Evolutionary conservation across 1,140 invertebrate species (phyloP).

Genomic region (Drosophila biarmipes): DNA sequence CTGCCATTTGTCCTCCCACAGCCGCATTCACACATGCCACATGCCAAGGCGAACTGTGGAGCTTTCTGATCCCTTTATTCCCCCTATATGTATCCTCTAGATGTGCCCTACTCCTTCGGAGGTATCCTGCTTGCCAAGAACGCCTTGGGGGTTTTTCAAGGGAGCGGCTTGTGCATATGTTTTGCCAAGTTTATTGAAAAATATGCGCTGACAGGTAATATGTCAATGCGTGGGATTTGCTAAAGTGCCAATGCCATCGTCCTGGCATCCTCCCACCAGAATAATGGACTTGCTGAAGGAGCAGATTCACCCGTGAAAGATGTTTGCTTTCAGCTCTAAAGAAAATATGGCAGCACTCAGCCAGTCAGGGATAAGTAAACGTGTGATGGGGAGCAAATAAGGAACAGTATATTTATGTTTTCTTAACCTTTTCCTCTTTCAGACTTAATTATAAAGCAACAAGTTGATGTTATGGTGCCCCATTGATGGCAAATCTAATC

Average conservation of each 20-base stretch:
- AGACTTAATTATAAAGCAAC: no score
- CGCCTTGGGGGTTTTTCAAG: conserved; percentile 13
- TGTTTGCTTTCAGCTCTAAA: conserved; percentile 50
- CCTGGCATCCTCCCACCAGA: conserved; percentile 13
- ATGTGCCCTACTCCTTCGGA: not conserved
- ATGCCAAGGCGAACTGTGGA: conserved; percentile 26
- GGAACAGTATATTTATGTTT: not conserved
- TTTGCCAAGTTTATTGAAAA: conserved; percentile 84
- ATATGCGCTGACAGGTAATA: conserved; percentile 83
- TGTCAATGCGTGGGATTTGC: conserved; percentile 81
- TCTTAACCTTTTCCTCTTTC: no score
- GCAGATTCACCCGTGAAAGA: conserved; percentile 32
- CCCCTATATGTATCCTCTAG: not conserved
- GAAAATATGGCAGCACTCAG: conserved; percentile 79
- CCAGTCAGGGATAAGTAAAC: conserved; percentile 19
- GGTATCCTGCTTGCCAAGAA: conserved; percentile 38
- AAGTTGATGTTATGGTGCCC: no score
- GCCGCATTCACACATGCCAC: conserved; percentile 33
- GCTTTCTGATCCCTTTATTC: not conserved
- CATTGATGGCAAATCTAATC: not conserved
- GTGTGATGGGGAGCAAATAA: conserved; percentile 1
- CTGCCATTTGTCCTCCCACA: conserved; percentile 22
- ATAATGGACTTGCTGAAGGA: conserved; percentile 60
- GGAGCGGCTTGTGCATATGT: conserved; percentile 60
- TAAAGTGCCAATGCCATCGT: conserved; percentile 61